Base-by-base conservation (phyloP, 2,888 invertebrate species). In the Drosophila helvetica region DNA sequence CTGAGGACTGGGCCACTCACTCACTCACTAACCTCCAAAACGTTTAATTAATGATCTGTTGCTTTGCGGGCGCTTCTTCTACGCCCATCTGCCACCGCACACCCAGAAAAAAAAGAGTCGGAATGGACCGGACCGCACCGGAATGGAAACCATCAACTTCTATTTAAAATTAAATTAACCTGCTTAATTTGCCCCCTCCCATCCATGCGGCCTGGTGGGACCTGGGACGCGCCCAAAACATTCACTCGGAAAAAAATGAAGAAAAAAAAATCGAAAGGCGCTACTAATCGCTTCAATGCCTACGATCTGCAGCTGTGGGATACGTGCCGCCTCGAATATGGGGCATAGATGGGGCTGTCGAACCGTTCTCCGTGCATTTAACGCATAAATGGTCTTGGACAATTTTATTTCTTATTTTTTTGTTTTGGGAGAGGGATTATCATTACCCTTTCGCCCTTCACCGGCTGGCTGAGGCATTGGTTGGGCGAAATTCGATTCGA, bases 111-210 rank as follows among this genome's bases (percentile, higher is more conserved):
- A 53, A 54, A 33, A 30, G 10, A n/a, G n/a, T 52, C 67, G 63
- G 76, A 69, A 58, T 6, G 38, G 38, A 74, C 45, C 51, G 33
- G 33, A 42, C 71, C 73, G 73, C 70, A 78, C 63, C 75, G 74
- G 75, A 30, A 8, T 10, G 65, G 63, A 69, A 42, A 57, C 74
- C 85, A 86, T 87, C 82, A 62, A 83, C 82, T 83, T 85, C 82
- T 87, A 87, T 87, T 83, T 85, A 82, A 87, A 83, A 87, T 86
- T 85, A 85, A 87, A 83, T 83, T 83, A 83, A 85, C 88, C 83
- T 83, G 88, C 83, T 87, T 85, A 87, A 87, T 83, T 87, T 87
- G 64, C 62, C 77, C 55, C 75, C 69, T 50, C 33, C 53, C 69
- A 43, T 61, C 48, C 19, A 10, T 43, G 19, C 60, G 48, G 46